phyloP scores from a whole-genome alignment of 2,113 vertebrate genomes.

The Cyanistes caeruleus region DNA sequence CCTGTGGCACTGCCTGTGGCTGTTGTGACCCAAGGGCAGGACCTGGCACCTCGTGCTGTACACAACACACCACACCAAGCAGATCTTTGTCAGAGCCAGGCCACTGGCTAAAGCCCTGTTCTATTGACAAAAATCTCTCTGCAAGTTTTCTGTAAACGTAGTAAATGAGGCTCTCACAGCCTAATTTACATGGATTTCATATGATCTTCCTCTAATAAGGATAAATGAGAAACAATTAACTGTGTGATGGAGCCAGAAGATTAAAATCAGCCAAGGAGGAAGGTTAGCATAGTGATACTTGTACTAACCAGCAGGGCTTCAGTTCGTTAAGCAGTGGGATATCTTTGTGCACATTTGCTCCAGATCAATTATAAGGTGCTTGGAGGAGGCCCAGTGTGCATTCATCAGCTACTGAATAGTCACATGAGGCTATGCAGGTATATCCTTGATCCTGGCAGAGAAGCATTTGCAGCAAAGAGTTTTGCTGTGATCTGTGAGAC shows the following conservation, averaged over 20 bases:
- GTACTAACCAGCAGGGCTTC: not conserved
- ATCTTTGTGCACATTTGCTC: not conserved
- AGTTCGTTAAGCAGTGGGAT: not conserved
- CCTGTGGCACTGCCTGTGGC: not conserved
- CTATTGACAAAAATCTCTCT: not conserved
- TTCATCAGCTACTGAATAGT: not conserved
- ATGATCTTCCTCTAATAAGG: not conserved
- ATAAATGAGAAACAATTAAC: conserved; percentile 33
- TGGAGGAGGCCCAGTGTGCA: not conserved
- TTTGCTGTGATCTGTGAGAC: not conserved
- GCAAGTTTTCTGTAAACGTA: not conserved
- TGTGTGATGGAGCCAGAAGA: not conserved
- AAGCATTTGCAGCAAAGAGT: not conserved
- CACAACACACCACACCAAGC: not conserved
- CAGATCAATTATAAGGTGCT: not conserved
- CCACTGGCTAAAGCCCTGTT: not conserved
- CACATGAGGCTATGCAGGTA: not conserved
- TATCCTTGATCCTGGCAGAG: not conserved
- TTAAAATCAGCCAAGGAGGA: conserved; percentile 14
- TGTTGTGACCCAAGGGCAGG: not conserved
- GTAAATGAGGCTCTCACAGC: not conserved
- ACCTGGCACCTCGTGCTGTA: not conserved
- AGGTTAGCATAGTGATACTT: not conserved
- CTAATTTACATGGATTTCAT: not conserved
- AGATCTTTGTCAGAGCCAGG: not conserved